Base-by-base conservation (phyloP, 2,888 invertebrate genomes). In the Mantis religiosa region DNA sequence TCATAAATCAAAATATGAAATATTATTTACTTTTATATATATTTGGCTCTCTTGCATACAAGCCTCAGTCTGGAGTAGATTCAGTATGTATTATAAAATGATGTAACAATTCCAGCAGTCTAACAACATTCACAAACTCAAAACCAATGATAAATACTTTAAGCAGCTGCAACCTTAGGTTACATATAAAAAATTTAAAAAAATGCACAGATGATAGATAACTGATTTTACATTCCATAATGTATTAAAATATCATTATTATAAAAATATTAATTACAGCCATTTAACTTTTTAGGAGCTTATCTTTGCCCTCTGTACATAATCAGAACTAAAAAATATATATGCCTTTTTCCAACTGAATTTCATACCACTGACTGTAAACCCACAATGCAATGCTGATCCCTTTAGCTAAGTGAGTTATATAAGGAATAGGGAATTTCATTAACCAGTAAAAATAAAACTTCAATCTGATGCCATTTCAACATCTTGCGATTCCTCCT, bases 401-500 rank as follows among this genome's bases (percentile, higher is more conserved):
- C 54, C 54, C 54, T 20, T 71, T 15, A 71, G 4, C 20, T 20
- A 20, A 71, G 20, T 71, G 54, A 71, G 54, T 71, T 71, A 20
- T 71, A 54, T 54, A 54, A 54, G 2, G 20, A 54, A 54, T 54
- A 54, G 9, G 9, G 47, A 6, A n/a, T 54, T 54, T 54, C 20
- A 54, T 15, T 54, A 54, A 15, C 15, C 54, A 15, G 14, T 54
- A 14, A 14, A 15, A 20, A 54, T 1, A 20, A 41, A 20, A 71
- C 6, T 71, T 71, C 54, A 71, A 71, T 71, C 54, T 71, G 54
- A 71, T 71, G 20, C 20, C 87, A 87, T 87, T 25, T 89, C 86
- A 12, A 87, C 34, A 30, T 87, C 89, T 9, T 87, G 83, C 14
- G 20, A 20, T n/a, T 30, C 90, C 12, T 89, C 89, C 12, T 89